A percentile compares a stretch with the other conserved stretches of the same genome.
Conservation (phyloP, 2,113 vertebrate genomes). For the Upupa epops region DNA sequence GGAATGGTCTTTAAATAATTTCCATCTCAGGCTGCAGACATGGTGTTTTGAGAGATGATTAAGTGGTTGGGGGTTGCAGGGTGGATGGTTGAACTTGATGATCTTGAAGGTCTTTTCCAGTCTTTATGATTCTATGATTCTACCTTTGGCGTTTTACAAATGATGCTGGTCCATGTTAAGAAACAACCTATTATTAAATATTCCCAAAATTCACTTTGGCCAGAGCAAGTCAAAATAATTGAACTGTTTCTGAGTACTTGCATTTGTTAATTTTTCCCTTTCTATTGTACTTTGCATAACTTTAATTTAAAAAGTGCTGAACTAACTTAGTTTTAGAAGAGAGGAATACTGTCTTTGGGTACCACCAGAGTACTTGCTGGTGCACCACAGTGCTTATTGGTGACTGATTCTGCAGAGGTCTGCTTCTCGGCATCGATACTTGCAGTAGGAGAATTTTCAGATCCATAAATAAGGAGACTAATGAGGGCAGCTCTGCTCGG, state of each 20-base stretch:
- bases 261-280: neutral
- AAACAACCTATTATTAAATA: neutral
- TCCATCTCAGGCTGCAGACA: neutral
- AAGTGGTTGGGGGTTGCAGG: too few relatives aligned
- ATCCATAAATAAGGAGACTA: neutral
- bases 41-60: too few relatives aligned
- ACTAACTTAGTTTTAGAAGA: neutral
- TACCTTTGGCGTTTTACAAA: neutral
- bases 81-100: too few relatives aligned
- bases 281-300: neutral
- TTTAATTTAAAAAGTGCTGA: neutral
- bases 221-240: neutral
- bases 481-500: neutral
- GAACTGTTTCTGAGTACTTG: neutral
- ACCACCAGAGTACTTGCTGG: neutral
- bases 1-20: accelerated
- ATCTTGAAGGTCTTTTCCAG: too few relatives aligned
- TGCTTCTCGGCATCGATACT: neutral
- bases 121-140: too few relatives aligned
- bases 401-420: neutral
- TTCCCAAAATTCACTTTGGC: neutral
- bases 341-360: neutral
- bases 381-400: neutral
- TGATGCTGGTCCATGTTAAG: neutral
- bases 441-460: constrained; percentile 6